Evolutionary conservation across 1,140 invertebrate genomes (phyloP).

Genomic region (Meloidogyne floridensis): DNA sequence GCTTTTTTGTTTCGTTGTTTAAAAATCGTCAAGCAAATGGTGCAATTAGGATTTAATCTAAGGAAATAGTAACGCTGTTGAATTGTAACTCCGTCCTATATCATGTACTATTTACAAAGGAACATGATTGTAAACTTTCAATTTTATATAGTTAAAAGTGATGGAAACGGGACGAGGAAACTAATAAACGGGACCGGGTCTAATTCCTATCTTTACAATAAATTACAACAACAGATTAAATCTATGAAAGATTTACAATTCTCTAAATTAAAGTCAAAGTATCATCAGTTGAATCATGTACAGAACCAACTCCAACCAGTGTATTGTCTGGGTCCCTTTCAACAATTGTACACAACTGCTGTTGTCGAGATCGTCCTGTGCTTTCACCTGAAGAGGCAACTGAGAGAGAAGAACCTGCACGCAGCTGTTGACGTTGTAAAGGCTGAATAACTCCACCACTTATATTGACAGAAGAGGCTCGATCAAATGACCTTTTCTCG

Average conservation of each 20-base stretch:
- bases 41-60: too few relatives aligned
- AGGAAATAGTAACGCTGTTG: too few relatives aligned
- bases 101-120: too few relatives aligned
- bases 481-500: neutral
- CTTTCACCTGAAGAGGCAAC: constrained; percentile 10
- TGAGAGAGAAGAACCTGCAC: constrained; percentile 17
- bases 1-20: too few relatives aligned
- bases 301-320: constrained; percentile 13
- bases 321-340: constrained; percentile 31
- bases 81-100: too few relatives aligned
- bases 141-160: too few relatives aligned
- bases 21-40: too few relatives aligned
- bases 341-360: constrained; percentile 16
- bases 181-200: too few relatives aligned
- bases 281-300: constrained; percentile 4
- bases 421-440: neutral
- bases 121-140: too few relatives aligned
- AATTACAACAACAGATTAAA: too few relatives aligned
- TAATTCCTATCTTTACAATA: too few relatives aligned
- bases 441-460: neutral
- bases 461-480: neutral
- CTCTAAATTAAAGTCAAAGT: constrained; percentile 19
- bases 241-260: neutral
- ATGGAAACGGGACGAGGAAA: too few relatives aligned
- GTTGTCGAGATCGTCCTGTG: constrained; percentile 8